Percentiles rank a stretch among this genome's conserved stretches.
These are phyloP conservation scores for Eupithecia vulgata DNA, from an alignment of 2,888 invertebrate species.

Conservation along the genomic window DNA sequence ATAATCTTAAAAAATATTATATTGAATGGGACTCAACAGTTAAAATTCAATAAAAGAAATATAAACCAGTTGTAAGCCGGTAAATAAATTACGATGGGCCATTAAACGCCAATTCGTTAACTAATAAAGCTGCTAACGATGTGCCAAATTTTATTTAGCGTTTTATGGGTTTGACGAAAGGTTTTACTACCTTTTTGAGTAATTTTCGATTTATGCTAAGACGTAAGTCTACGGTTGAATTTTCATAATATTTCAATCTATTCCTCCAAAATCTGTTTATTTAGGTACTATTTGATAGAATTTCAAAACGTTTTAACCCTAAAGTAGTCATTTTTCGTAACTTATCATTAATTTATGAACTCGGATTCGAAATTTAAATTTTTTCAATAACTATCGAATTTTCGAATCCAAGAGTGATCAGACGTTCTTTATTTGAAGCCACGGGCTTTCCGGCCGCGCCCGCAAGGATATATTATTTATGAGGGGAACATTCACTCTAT, in stretches of 20 bases:
- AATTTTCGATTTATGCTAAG: not conserved
- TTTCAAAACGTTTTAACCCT: not conserved
- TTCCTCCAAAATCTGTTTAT: not conserved
- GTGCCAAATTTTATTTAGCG: slow-evolving; percentile 41
- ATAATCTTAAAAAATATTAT: not conserved
- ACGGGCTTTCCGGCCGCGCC: slow-evolving; percentile 79
- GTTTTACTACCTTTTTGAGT: slow-evolving; percentile 25
- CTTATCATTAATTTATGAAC: not conserved
- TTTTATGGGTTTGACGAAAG: slow-evolving; percentile 35
- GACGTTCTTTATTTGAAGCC: slow-evolving; percentile 60
- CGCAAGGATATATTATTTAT: slow-evolving; percentile 80
- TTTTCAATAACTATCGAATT: slow-evolving; percentile 28
- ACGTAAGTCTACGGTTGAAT: not conserved
- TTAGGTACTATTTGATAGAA: not conserved
- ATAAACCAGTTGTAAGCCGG: slow-evolving; percentile 32
- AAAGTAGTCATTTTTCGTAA: not conserved
- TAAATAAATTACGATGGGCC: slow-evolving; percentile 42
- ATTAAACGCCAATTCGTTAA: slow-evolving; percentile 46
- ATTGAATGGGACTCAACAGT: slow-evolving; percentile 12
- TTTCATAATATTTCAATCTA: not conserved
- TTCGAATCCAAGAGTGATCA: slow-evolving; percentile 38
- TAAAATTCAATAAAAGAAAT: slow-evolving; percentile 31
- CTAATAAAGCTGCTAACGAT: slow-evolving; percentile 44
- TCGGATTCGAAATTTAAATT: not conserved
- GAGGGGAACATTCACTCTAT: slow-evolving; percentile 81